Percentiles rank a stretch among this genome's conserved stretches.
Conservation (phyloP, 2,113 vertebrate species). For the Hypocryptadius cinnamomeus region DNA sequence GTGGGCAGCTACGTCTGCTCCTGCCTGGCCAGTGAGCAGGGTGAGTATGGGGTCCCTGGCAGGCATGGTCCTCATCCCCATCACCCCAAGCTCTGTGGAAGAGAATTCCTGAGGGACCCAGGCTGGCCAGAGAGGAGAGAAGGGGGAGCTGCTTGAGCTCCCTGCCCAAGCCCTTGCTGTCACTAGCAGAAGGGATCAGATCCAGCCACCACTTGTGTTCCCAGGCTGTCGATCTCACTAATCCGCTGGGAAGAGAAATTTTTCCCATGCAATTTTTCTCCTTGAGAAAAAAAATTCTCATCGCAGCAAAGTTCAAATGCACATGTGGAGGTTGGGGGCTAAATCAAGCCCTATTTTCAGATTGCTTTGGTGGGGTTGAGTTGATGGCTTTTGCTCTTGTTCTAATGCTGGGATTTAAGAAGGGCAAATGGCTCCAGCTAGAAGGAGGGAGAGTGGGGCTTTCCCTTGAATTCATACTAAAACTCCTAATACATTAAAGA, state of each 20-base stretch:
- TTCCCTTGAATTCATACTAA: not conserved
- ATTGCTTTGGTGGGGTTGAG: not conserved
- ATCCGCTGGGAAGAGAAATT: not conserved
- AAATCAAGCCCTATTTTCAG: not conserved
- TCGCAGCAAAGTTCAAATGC: not conserved
- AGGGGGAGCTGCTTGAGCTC: not conserved
- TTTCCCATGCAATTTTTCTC: not conserved
- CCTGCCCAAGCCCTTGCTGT: not conserved
- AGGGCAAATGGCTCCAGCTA: not conserved
- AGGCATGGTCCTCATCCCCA: not conserved
- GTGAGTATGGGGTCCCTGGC: not conserved
- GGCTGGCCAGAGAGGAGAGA: not conserved
- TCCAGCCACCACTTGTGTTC: fast-evolving
- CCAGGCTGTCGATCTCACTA: not conserved
- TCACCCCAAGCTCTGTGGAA: not conserved
- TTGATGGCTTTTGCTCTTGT: not conserved
- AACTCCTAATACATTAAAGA: not conserved
- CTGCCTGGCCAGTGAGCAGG: not conserved
- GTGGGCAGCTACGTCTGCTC: conserved; percentile 17
- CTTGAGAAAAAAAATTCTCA: not conserved
- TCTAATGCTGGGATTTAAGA: not conserved
- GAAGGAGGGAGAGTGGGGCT: not conserved
- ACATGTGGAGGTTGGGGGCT: fast-evolving
- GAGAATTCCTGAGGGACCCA: not conserved
- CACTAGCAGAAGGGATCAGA: not conserved